Conservation (phyloP, 2,797 vertebrate species). For the Syngnathus acus region DNA sequence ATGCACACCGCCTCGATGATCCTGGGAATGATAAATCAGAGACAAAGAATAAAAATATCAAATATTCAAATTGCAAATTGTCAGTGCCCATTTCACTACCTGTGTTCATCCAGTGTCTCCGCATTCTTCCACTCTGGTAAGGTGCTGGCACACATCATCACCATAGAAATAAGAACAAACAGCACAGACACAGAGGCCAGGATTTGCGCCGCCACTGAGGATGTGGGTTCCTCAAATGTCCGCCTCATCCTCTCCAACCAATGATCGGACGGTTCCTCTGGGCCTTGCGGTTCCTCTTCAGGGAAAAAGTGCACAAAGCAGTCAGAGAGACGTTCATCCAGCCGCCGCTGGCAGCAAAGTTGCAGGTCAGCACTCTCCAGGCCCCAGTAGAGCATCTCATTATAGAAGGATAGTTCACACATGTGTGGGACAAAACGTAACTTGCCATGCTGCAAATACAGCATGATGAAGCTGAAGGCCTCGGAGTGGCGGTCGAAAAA, state of each 20-base stretch:
- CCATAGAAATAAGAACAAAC: constrained; percentile 93
- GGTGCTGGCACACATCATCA: constrained; percentile 92
- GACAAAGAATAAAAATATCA: neutral
- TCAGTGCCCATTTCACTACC: constrained; percentile 59
- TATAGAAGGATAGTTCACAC: constrained; percentile 96
- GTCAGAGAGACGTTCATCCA: constrained; percentile 89
- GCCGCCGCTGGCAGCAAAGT: constrained; percentile 88
- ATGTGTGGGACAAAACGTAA: constrained; percentile 89
- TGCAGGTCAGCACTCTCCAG: constrained; percentile 88
- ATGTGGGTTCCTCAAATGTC: constrained; percentile 91
- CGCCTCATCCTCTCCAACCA: constrained; percentile 87
- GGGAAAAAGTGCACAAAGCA: constrained; percentile 79
- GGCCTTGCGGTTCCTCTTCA: constrained; percentile 58
- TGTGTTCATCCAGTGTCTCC: constrained; percentile 87
- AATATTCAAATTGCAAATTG: no score
- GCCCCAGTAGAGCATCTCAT: constrained; percentile 95
- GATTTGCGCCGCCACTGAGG: constrained; percentile 86
- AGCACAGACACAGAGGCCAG: constrained; percentile 85
- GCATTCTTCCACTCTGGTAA: constrained; percentile 87
- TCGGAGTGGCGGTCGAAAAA: constrained; percentile 96
- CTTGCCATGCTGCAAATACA: constrained; percentile 87
- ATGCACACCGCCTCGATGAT: constrained; percentile 95
- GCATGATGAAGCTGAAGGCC: constrained; percentile 92
- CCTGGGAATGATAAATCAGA: constrained; percentile 60
- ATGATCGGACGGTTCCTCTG: constrained; percentile 36